Conservation (phyloP, 2,888 invertebrate genomes). For the Hyposoter dolosus region DNA sequence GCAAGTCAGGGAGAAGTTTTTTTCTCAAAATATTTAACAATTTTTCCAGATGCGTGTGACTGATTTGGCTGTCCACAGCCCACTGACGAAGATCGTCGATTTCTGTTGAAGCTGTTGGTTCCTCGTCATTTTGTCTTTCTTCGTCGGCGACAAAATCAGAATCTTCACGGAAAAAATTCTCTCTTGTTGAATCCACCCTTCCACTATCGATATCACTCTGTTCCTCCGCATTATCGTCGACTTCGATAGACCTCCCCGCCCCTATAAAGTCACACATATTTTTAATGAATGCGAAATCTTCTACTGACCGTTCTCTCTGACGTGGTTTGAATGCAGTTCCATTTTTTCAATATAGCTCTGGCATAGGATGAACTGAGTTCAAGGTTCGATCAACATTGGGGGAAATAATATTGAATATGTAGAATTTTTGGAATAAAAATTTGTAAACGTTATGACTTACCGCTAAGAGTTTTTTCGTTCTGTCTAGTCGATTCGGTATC, state of each 20-base stretch:
- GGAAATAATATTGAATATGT: neutral
- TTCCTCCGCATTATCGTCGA: constrained; percentile 6
- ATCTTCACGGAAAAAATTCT: constrained; percentile 23
- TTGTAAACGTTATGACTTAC: constrained; percentile 18
- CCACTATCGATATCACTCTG: constrained; percentile 3
- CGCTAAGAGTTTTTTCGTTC: constrained; percentile 6
- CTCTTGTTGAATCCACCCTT: constrained; percentile 13
- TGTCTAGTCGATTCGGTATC: constrained; percentile 6
- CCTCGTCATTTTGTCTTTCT: constrained; percentile 20
- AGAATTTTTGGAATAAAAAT: constrained; percentile 9
- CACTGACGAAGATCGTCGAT: constrained; percentile 25
- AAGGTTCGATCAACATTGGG: too few relatives aligned
- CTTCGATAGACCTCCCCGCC: constrained; percentile 5
- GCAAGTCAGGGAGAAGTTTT: constrained; percentile 36
- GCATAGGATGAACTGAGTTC: too few relatives aligned
- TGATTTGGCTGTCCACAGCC: constrained; percentile 17
- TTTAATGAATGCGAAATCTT: constrained; percentile 18
- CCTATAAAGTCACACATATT: constrained; percentile 9
- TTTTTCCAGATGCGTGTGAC: constrained; percentile 29
- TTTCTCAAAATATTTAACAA: constrained; percentile 16
- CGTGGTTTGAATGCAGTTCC: too few relatives aligned
- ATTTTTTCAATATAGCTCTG: too few relatives aligned
- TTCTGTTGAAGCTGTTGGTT: constrained; percentile 11
- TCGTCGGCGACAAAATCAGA: constrained; percentile 23
- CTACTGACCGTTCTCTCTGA: too few relatives aligned